These are phyloP conservation scores for Ptychochromis oligacanthus DNA, from an alignment of 2,113 vertebrate species.

Conservation along the genomic window DNA sequence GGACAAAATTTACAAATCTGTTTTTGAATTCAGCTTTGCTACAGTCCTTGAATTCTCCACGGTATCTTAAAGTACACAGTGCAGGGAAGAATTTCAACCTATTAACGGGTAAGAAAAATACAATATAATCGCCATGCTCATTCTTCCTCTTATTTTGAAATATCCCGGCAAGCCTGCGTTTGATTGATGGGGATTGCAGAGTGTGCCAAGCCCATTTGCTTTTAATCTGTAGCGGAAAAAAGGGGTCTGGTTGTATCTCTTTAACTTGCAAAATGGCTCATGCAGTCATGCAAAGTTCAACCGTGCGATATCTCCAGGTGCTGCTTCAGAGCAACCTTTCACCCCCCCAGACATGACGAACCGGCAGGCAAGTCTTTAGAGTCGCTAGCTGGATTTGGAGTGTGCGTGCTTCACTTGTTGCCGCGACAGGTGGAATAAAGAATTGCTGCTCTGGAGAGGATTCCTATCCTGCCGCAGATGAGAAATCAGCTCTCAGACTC, in stretches of 20 bases:
- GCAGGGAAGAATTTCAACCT: not conserved
- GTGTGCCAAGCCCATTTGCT: not conserved
- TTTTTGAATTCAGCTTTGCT: constrained; percentile 31
- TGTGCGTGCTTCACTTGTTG: constrained; percentile 44
- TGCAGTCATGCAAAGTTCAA: not conserved
- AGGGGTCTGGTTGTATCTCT: not conserved
- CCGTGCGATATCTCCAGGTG: constrained; percentile 16
- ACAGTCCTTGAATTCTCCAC: constrained; percentile 9
- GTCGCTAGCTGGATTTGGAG: constrained; percentile 22
- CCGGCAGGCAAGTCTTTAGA: constrained; percentile 24
- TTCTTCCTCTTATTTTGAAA: constrained; percentile 26
- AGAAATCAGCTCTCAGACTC: constrained; percentile 60
- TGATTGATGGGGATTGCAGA: constrained; percentile 28
- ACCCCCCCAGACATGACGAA: constrained; percentile 15
- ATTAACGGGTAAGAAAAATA: not conserved
- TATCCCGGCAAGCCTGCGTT: constrained; percentile 11
- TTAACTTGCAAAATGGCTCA: not conserved
- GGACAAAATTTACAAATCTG: constrained; percentile 45
- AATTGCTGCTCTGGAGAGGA: constrained; percentile 49
- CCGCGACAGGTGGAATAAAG: constrained; percentile 60
- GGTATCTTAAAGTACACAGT: constrained; percentile 12
- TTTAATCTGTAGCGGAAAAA: not conserved
- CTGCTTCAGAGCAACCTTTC: constrained; percentile 27
- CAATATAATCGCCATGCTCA: not conserved
- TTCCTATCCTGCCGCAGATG: constrained; percentile 53